These are phyloP conservation scores for Solea solea DNA, from an alignment of 2,113 vertebrate genomes.

Conservation along the genomic window DNA sequence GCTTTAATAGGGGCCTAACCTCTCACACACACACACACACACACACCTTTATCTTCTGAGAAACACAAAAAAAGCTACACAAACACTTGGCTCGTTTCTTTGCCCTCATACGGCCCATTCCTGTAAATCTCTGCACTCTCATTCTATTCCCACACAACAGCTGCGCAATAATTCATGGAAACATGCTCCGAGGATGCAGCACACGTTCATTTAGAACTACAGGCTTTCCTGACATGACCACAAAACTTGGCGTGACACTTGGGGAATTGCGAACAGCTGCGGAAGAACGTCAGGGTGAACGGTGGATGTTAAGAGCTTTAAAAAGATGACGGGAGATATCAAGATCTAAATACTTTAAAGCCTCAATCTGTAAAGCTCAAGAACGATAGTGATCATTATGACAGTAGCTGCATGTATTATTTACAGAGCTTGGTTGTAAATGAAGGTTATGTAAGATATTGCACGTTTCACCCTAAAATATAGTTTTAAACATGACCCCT, in stretches of 20 bases:
- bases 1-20: not conserved
- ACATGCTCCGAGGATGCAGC: slow-evolving; percentile 13
- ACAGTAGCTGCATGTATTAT: not conserved
- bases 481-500: no score
- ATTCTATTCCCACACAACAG: slow-evolving; percentile 30
- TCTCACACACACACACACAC: not conserved
- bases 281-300: slow-evolving; percentile 4
- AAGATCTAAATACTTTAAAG: slow-evolving; percentile 15
- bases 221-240: not conserved
- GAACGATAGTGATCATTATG: not conserved
- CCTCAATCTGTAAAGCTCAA: not conserved
- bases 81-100: not conserved
- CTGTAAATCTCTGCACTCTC: slow-evolving; percentile 14
- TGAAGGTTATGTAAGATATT: not conserved
- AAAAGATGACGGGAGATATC: slow-evolving; percentile 31
- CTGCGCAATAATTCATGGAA: slow-evolving; percentile 70
- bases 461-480: not conserved
- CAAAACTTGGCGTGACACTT: slow-evolving; percentile 1
- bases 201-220: slow-evolving; percentile 16
- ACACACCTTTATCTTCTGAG: not conserved
- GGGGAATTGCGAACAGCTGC: not conserved
- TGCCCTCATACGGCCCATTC: not conserved
- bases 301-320: slow-evolving; percentile 4
- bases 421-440: not conserved
- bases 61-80: not conserved